Evolutionary conservation across 2,888 invertebrate species (phyloP), one percentile per base, ranked within the genome.

Genomic region (Uloborus plumipes): DNA sequence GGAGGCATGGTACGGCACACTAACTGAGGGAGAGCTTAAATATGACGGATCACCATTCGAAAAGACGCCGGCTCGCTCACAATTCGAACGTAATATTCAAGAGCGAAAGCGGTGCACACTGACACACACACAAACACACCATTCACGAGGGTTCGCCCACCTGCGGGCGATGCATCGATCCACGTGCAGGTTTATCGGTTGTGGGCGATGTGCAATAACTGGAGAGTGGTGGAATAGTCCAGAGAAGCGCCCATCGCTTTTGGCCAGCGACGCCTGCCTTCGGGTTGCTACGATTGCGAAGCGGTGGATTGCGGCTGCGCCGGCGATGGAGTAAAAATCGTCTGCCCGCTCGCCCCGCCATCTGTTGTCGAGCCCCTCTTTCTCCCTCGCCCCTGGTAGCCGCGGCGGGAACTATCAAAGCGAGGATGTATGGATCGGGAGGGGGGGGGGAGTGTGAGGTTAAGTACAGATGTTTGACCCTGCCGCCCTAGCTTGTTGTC

Each of bases 291-390:
- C 75, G 50, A 59, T 59, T 50, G 64, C 67, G 65, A 31, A 26
- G 59, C n/a, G 22, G 62, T 0, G 15, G 15, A 55, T 49, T 78
- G 77, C 77, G 77, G 2, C 70, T 70, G 77, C 77, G 77, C 77
- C 58, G 65, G 47, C 22, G 18, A 49, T n/a, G n/a, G n/a, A n/a
- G n/a, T n/a, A n/a, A 26, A 4, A 59, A 73, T 76, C 76, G 76
- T 64, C 62, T 77, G 26, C 2, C n/a, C 39, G 20, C 53, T 58
- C 49, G 18, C 7, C 20, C 70, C 62, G 70, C 77, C 77, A 78
- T 78, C 77, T 75, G 75, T 75, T 75, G 75, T 75, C 59, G 75
- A 22, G 20, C 31, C 49, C 53, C 55, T 26, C 58, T 61, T 26
- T 16, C n/a, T n/a, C 22, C 18, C 11, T 7, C 9, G 6, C 53